These are phyloP conservation scores for Poeciliopsis turneri DNA, from an alignment of 2,797 vertebrate genomes.

Conservation along the genomic window DNA sequence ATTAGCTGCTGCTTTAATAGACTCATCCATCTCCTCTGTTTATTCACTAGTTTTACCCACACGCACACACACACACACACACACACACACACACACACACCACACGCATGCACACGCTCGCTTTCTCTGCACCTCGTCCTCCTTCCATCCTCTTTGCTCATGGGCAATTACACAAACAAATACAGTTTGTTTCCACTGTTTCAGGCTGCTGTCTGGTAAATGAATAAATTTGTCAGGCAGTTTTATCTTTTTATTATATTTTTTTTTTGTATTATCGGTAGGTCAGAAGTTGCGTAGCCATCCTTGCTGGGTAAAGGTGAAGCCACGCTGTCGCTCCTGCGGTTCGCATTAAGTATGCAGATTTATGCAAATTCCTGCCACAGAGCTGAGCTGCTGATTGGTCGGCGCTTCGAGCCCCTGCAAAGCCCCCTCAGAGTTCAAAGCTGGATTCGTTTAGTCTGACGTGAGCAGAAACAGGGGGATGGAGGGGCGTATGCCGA, in stretches of 20 bases:
- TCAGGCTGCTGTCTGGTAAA: constrained; percentile 48
- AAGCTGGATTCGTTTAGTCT: constrained; percentile 60
- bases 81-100: constrained; percentile 32
- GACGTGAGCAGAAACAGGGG: constrained; percentile 24
- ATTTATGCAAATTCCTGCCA: constrained; percentile 72
- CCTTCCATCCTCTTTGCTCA: constrained; percentile 61
- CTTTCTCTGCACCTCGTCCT: constrained; percentile 27
- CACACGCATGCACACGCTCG: constrained; percentile 28
- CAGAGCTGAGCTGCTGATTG: constrained; percentile 54
- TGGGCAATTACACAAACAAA: constrained; percentile 81
- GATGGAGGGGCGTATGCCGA: constrained; percentile 5
- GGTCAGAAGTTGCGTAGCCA: constrained; percentile 61
- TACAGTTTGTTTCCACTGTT: constrained; percentile 68
- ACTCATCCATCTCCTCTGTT: constrained; percentile 77
- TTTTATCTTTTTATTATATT: constrained; percentile 50
- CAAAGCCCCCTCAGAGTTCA: constrained; percentile 39
- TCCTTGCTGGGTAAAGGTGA: constrained; percentile 54
- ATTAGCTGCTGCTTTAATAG: constrained; percentile 75
- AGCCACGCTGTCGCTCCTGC: constrained; percentile 59
- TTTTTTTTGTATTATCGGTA: constrained; percentile 3
- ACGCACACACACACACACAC: constrained; percentile 31
- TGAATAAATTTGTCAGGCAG: constrained; percentile 60
- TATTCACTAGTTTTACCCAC: constrained; percentile 62
- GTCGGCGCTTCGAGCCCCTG: constrained; percentile 34
- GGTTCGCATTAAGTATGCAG: constrained; percentile 71